A percentile compares a stretch with the other conserved stretches of the same genome.
Evolutionary conservation across 2,888 invertebrate genomes (phyloP).

Genomic region (Monoplex corrugatus): DNA sequence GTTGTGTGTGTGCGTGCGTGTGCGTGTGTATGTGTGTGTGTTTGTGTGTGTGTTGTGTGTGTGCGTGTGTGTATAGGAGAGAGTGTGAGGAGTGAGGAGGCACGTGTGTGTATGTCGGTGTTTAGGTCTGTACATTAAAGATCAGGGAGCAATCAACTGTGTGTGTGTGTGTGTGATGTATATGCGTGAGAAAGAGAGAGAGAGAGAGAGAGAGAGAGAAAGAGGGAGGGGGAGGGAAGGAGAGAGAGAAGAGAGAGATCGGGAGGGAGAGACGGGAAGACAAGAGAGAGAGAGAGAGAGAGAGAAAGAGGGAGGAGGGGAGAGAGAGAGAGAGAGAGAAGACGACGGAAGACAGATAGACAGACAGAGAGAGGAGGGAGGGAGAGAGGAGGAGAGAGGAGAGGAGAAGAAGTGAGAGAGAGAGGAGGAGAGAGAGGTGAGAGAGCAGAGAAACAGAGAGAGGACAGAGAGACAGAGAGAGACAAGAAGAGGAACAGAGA

Average conservation of each 20-base stretch:
- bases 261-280: not conserved
- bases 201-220: not conserved
- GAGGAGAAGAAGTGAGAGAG: not conserved
- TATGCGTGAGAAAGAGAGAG: not conserved
- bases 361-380: not conserved
- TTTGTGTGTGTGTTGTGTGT: too few species aligned
- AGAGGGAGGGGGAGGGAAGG: not conserved
- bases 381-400: not conserved
- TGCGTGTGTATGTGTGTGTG: too few species aligned
- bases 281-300: not conserved
- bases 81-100: too few species aligned
- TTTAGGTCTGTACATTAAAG: too few species aligned
- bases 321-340: not conserved
- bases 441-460: too few species aligned
- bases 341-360: not conserved
- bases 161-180: too few species aligned
- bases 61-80: too few species aligned
- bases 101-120: too few species aligned
- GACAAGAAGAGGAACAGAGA: too few species aligned
- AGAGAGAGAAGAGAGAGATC: not conserved
- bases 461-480: too few species aligned
- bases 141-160: too few species aligned
- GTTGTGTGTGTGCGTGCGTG: too few species aligned
- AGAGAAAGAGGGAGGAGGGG: not conserved
- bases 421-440: not conserved